These are phyloP conservation scores for Podarcis raffonei DNA, from an alignment of 2,113 vertebrate genomes.

Conservation along the genomic window DNA sequence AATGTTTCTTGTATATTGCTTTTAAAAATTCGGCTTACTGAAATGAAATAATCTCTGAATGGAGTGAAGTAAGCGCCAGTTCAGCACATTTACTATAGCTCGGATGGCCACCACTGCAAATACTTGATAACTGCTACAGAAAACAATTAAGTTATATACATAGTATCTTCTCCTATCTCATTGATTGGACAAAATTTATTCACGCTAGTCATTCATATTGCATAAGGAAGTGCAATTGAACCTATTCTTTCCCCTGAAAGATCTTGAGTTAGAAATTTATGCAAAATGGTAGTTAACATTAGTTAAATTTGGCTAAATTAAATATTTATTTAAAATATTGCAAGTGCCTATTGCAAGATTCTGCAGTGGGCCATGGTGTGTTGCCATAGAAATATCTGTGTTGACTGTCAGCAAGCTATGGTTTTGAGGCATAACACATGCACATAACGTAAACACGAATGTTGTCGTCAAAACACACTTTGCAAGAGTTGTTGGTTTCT, in stretches of 20 bases:
- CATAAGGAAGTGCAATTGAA: not conserved
- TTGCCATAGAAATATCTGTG: not conserved
- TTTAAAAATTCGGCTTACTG: not conserved
- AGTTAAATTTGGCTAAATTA: not conserved
- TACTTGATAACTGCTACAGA: not conserved
- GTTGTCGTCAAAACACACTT: not conserved
- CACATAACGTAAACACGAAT: not conserved
- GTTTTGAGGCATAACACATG: not conserved
- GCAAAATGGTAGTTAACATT: not conserved
- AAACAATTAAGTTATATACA: not conserved
- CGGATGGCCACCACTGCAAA: not conserved
- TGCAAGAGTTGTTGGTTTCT: not conserved
- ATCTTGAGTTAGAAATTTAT: not conserved
- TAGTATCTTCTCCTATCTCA: not conserved
- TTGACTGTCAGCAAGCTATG: not conserved
- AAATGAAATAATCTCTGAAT: not conserved
- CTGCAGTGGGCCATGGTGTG: not conserved
- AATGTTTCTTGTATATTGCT: not conserved
- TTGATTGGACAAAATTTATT: not conserved
- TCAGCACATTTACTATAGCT: not conserved
- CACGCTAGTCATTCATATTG: not conserved
- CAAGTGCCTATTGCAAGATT: not conserved
- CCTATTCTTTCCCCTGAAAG: not conserved
- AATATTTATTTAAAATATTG: constrained; percentile 2
- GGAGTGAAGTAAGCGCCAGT: not conserved